phyloP scores from a whole-genome alignment of 2,888 invertebrate species.

The Dimorphilus gyrociliatus region DNA sequence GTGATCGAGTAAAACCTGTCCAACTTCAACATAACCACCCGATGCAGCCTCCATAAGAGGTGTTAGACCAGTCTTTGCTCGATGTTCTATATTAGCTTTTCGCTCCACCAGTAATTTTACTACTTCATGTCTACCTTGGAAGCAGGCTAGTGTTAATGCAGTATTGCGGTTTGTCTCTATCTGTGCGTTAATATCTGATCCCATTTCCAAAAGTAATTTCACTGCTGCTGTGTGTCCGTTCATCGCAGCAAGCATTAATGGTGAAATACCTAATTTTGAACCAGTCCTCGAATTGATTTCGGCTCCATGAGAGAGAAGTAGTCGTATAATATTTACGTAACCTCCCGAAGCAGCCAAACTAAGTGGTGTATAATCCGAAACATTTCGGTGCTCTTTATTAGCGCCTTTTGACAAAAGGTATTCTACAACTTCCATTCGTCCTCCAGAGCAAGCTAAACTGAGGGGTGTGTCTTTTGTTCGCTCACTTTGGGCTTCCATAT shows the following conservation, averaged over 20 bases:
- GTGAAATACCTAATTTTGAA: slow-evolving; percentile 91
- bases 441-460: slow-evolving; percentile 90
- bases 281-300: slow-evolving; percentile 84
- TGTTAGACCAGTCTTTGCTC: slow-evolving; percentile 95
- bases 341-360: slow-evolving; percentile 95
- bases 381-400: slow-evolving; percentile 87
- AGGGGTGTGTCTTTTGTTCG: slow-evolving; percentile 96
- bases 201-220: slow-evolving; percentile 81
- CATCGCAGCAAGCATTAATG: slow-evolving; percentile 97
- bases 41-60: slow-evolving; percentile 99
- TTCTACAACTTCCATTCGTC: slow-evolving; percentile 88
- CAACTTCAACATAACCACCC: slow-evolving; percentile 96
- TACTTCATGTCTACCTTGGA: slow-evolving; percentile 96
- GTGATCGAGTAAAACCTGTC: slow-evolving; percentile 79
- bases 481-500: slow-evolving; percentile 95
- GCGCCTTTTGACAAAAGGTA: slow-evolving; percentile 69
- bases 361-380: slow-evolving; percentile 96
- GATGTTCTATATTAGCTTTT: slow-evolving; percentile 94
- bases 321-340: slow-evolving; percentile 90
- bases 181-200: slow-evolving; percentile 97
- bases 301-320: slow-evolving; percentile 78
- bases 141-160: slow-evolving; percentile 91
- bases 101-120: slow-evolving; percentile 85
- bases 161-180: slow-evolving; percentile 98
- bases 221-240: slow-evolving; percentile 93